These are phyloP conservation scores for Drosophila paramelanica DNA, from an alignment of 2,888 invertebrate genomes.

Conservation along the genomic window DNA sequence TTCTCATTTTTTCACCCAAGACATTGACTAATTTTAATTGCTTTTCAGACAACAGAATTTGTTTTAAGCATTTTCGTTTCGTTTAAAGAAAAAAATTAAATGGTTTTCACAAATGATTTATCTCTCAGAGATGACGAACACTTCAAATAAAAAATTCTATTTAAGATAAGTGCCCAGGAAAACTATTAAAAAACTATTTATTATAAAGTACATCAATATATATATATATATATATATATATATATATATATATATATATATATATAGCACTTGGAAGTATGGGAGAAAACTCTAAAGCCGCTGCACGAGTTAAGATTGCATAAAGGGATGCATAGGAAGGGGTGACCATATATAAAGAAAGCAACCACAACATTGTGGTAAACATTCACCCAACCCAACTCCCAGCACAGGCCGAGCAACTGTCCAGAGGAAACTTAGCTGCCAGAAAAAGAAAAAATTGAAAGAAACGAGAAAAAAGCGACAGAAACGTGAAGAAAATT, in stretches of 20 bases:
- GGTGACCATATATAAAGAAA: constrained; percentile 11
- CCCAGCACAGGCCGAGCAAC: not conserved
- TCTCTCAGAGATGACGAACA: constrained; percentile 2
- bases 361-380: constrained; percentile 50
- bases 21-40: too few species aligned
- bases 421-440: constrained; percentile 17
- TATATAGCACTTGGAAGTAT: not conserved
- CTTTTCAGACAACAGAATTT: too few species aligned
- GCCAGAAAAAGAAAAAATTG: constrained; percentile 5
- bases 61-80: too few species aligned
- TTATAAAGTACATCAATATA: constrained; percentile 1
- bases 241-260: too few species aligned
- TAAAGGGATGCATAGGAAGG: not conserved
- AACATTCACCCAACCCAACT: constrained; percentile 1
- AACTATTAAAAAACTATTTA: too few species aligned
- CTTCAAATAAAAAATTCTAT: not conserved
- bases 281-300: not conserved
- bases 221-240: not conserved
- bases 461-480: not conserved
- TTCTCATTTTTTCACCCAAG: too few species aligned
- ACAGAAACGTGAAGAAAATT: constrained; percentile 17
- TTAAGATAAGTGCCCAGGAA: not conserved
- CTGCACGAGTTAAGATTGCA: constrained; percentile 14
- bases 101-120: constrained; percentile 14
- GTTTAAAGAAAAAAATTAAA: too few species aligned